Conservation (phyloP, 2,797 vertebrate species). For the Mastacembelus armatus region DNA sequence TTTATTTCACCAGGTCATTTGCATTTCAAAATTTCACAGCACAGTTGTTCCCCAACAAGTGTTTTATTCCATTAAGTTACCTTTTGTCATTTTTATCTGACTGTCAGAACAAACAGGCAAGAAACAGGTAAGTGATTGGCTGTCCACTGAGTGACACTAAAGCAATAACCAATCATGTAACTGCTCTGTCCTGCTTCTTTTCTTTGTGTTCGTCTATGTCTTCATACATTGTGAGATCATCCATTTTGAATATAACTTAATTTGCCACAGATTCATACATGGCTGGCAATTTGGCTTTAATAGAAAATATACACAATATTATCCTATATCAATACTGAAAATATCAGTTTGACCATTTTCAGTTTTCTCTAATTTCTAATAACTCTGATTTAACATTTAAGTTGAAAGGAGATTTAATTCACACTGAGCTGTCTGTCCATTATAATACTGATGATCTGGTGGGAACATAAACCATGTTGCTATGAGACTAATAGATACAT, state of each 20-base stretch:
- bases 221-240: no score
- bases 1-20: background rate
- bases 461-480: background rate
- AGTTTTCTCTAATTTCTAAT: no score
- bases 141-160: background rate
- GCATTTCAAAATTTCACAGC: no score
- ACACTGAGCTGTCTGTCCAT: background rate
- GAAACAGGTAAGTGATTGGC: background rate
- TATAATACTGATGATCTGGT: background rate
- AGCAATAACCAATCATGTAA: background rate
- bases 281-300: no score
- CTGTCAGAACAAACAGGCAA: background rate
- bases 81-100: background rate
- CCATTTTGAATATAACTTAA: no score
- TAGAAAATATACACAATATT: no score
- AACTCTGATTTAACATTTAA: background rate
- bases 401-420: slow-evolving; percentile 4
- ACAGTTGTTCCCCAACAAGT: no score
- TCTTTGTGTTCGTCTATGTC: no score
- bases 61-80: background rate
- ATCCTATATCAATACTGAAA: no score
- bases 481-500: background rate
- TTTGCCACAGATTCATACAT: no score
- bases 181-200: background rate
- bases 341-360: no score